Percentiles rank a stretch among this genome's conserved stretches.
Evolutionary conservation across 2,888 invertebrate genomes (phyloP).

Genomic region (Andrena minutula): DNA sequence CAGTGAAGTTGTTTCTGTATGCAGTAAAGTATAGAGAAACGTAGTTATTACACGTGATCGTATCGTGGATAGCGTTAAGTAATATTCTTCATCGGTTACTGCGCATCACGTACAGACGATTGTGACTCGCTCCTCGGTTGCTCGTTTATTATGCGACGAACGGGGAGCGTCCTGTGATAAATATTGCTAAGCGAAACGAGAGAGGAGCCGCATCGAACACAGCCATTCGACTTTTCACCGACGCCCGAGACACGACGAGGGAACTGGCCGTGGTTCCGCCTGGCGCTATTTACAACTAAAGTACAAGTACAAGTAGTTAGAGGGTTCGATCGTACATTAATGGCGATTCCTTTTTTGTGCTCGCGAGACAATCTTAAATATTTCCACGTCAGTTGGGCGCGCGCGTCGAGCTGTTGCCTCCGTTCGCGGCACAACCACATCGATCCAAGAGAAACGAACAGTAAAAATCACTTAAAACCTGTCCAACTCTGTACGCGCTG

Average conservation of each 20-base stretch:
- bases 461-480: constrained; percentile 36
- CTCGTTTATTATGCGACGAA: neutral
- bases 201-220: constrained; percentile 29
- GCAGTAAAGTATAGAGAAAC: constrained; percentile 47
- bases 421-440: constrained; percentile 21
- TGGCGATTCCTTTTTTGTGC: constrained; percentile 27
- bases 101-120: constrained; percentile 15
- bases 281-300: constrained; percentile 78
- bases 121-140: constrained; percentile 15
- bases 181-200: constrained; percentile 43
- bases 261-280: constrained; percentile 22
- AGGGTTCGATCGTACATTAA: constrained; percentile 30
- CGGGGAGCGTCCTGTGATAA: constrained; percentile 32
- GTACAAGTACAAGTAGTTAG: constrained; percentile 62
- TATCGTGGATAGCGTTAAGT: constrained; percentile 44
- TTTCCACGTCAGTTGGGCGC: constrained; percentile 3
- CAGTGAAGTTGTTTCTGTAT: constrained; percentile 49
- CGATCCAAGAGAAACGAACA: constrained; percentile 42
- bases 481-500: constrained; percentile 27
- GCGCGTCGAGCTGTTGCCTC: constrained; percentile 6
- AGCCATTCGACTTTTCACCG: constrained; percentile 30
- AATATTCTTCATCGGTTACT: constrained; percentile 27
- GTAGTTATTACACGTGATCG: constrained; percentile 32
- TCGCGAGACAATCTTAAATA: constrained; percentile 17
- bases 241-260: constrained; percentile 21